phyloP scores from a whole-genome alignment of 2,797 vertebrate species.

The Microctenopoma lineatum region DNA sequence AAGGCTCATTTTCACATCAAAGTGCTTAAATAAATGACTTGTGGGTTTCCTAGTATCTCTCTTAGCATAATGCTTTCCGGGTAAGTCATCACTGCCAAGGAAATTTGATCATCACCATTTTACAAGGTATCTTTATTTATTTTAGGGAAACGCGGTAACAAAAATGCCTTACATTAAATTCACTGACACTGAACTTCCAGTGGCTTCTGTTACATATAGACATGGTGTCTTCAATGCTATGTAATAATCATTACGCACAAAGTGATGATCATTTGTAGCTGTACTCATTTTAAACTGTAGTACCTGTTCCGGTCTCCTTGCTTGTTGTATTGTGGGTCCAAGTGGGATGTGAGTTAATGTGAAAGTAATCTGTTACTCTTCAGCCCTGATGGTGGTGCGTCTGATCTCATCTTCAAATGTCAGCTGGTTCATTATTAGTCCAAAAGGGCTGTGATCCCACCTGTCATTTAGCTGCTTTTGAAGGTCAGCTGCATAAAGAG shows the following conservation, averaged over 20 bases:
- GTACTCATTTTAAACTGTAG: background rate
- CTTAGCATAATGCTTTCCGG: background rate
- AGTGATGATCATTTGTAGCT: background rate
- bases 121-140: background rate
- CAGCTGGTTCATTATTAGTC: conserved; percentile 72
- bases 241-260: background rate
- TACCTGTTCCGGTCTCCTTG: conserved; percentile 4
- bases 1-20: conserved; percentile 1
- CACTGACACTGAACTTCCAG: background rate
- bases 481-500: conserved; percentile 73
- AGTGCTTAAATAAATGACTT: background rate
- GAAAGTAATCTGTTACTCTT: conserved; percentile 39
- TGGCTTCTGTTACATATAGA: background rate
- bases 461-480: conserved; percentile 60
- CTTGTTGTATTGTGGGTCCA: background rate
- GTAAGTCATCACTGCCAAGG: background rate
- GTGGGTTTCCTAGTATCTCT: background rate
- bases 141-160: background rate
- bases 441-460: conserved; percentile 47
- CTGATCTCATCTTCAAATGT: conserved; percentile 72
- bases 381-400: conserved; percentile 40
- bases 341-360: conserved; percentile 1
- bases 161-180: background rate
- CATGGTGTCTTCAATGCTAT: background rate
- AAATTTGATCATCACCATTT: conserved; percentile 1